phyloP scores from a whole-genome alignment of 2,888 invertebrate genomes.

The Uropetala carovei region DNA sequence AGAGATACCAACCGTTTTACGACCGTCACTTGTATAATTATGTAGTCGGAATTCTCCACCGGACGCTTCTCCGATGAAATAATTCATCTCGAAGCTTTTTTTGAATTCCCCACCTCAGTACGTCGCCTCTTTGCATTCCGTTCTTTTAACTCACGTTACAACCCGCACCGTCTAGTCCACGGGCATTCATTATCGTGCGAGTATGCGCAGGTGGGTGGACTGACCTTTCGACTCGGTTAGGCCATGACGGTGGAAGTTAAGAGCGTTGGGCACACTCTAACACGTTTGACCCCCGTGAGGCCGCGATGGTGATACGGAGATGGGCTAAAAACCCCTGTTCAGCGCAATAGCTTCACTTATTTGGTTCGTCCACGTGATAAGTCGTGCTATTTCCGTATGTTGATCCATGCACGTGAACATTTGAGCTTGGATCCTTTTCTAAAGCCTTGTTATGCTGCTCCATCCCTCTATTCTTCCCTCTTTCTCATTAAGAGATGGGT shows the following conservation, averaged over 20 bases:
- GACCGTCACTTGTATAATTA: neutral
- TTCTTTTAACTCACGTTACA: slow-evolving; percentile 19
- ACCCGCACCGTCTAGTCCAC: neutral
- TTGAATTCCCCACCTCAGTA: neutral
- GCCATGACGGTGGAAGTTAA: neutral
- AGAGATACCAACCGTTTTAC: neutral
- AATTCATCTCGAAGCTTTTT: neutral
- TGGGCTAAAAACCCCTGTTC: neutral
- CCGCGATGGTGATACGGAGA: neutral
- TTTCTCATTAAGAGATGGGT: neutral
- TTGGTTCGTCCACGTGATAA: neutral
- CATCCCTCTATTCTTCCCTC: neutral
- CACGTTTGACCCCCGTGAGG: neutral
- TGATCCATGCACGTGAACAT: neutral
- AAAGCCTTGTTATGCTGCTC: neutral
- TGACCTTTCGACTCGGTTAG: neutral
- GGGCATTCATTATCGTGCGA: neutral
- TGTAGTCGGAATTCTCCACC: neutral
- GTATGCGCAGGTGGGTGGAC: neutral
- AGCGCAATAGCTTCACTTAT: neutral
- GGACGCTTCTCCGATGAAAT: neutral
- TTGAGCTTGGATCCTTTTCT: neutral
- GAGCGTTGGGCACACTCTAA: neutral
- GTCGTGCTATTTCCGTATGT: slow-evolving; percentile 3
- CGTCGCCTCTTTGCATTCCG: neutral